A percentile compares a stretch with the other conserved stretches of the same genome.
phyloP scores from a whole-genome alignment of 2,888 invertebrate genomes.

The Mechanitis messenoides region DNA sequence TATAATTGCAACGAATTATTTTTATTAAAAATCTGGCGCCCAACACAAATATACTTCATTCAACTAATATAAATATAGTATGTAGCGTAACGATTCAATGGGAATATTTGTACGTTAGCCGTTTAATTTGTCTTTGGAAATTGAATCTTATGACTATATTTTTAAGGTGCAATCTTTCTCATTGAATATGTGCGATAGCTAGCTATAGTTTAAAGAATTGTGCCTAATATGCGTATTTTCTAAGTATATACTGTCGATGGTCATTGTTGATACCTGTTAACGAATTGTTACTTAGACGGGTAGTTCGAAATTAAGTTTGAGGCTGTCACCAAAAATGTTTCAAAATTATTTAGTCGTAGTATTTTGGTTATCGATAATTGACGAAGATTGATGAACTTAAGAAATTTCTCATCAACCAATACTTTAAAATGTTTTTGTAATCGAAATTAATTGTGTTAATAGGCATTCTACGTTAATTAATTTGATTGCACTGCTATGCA shows the following conservation, averaged over 20 bases:
- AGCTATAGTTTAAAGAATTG: constrained; percentile 68
- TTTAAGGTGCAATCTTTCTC: constrained; percentile 29
- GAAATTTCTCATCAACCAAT: no score
- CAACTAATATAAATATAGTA: constrained; percentile 23
- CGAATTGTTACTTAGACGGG: no score
- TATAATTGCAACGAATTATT: neutral
- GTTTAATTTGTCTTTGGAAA: constrained; percentile 7
- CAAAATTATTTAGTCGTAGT: no score
- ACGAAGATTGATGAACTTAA: no score
- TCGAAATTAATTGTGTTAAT: no score
- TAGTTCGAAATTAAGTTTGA: no score
- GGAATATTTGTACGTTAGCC: constrained; percentile 11
- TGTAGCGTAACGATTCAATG: constrained; percentile 20
- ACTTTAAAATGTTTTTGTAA: no score
- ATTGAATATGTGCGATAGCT: constrained; percentile 54
- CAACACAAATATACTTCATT: constrained; percentile 37
- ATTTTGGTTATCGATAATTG: no score
- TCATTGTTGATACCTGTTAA: constrained; percentile 17
- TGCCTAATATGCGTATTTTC: constrained; percentile 58
- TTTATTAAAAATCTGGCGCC: constrained; percentile 36
- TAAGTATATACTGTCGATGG: constrained; percentile 30
- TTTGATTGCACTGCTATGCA: no score
- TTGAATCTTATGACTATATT: constrained; percentile 12
- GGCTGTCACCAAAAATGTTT: no score
- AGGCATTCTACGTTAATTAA: no score